These are phyloP conservation scores for Synanthedon vespiformis DNA, from an alignment of 2,888 invertebrate species.

Conservation along the genomic window DNA sequence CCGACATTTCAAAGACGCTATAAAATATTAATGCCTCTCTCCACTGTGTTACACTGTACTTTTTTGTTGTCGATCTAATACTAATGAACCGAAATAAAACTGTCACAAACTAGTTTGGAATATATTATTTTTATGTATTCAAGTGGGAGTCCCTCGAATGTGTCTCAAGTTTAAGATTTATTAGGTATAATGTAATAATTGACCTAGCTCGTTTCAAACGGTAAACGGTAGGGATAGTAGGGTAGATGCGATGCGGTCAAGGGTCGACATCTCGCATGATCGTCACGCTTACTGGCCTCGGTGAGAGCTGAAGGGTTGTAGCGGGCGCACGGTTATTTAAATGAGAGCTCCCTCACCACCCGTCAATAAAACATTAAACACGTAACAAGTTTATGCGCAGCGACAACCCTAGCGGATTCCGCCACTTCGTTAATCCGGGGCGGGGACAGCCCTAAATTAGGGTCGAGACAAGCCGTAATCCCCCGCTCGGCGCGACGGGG, in stretches of 20 bases:
- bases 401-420: constrained; percentile 70
- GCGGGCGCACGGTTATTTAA: constrained; percentile 53
- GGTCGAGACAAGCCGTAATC: constrained; percentile 72
- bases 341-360: constrained; percentile 64
- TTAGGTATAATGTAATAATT: constrained; percentile 4
- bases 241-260: constrained; percentile 7
- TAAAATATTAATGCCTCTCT: constrained; percentile 15
- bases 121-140: constrained; percentile 14
- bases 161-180: constrained; percentile 3
- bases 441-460: constrained; percentile 71
- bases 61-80: constrained; percentile 6
- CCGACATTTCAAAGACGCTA: constrained; percentile 24
- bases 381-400: constrained; percentile 69
- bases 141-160: constrained; percentile 2
- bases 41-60: constrained; percentile 2
- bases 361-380: constrained; percentile 71
- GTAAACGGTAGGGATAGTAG: background rate
- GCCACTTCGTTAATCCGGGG: constrained; percentile 70
- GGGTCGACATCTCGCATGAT: constrained; percentile 9
- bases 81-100: constrained; percentile 8
- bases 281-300: constrained; percentile 10
- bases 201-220: background rate
- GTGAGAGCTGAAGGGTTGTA: constrained; percentile 22
- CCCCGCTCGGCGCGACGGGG: constrained; percentile 70
- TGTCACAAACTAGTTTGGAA: constrained; percentile 6